Base-by-base conservation (phyloP, 2,797 vertebrate species). In the Anguilla anguilla region DNA sequence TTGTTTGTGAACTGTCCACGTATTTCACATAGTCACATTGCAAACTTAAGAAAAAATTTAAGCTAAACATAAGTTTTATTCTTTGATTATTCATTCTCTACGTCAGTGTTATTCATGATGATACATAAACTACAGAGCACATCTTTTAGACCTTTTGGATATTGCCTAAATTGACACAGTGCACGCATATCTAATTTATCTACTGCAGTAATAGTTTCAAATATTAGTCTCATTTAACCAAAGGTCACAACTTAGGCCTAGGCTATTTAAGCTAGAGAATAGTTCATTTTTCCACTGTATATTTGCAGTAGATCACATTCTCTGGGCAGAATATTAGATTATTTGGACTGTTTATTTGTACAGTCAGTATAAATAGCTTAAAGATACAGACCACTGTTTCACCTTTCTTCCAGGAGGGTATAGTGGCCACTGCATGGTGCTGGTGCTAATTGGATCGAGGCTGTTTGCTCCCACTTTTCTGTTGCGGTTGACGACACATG, bases 401-500 rank as follows among this genome's bases (percentile, higher is more conserved):
- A 79, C 39, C 74, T 79, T 79, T 51, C 79, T 51, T 85, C 55
- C 83, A 69, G 93, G 95, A 89, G 95, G 93, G 94, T 94, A 91
- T 92, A 91, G 93, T 94, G 95, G 95, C 97, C 97, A 95, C 98
- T 99, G 97, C 96, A 96, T 86, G 98, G 97, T 98, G 96, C 97
- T 97, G 94, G 97, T 98, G 98, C 98, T 97, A 92, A 95, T 97
- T 99, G 98, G 97, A 99, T 98, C 98, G 98, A 93, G 98, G 97
- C 98, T 99, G 98, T 99, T 99, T 99, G 98, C 98, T 98, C 98
- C 99, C 98, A 99, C 99, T 99, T 99, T 99, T 99, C 99, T 99
- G 98, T 99, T 99, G 99, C 98, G 99, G 99, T 99, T 99, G 99
- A 99, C 99, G 98, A 99, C 99, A 99, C 98, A 99, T 99, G 98